Conservation (phyloP, 2,888 invertebrate genomes). For the Saturnia pavonia region DNA sequence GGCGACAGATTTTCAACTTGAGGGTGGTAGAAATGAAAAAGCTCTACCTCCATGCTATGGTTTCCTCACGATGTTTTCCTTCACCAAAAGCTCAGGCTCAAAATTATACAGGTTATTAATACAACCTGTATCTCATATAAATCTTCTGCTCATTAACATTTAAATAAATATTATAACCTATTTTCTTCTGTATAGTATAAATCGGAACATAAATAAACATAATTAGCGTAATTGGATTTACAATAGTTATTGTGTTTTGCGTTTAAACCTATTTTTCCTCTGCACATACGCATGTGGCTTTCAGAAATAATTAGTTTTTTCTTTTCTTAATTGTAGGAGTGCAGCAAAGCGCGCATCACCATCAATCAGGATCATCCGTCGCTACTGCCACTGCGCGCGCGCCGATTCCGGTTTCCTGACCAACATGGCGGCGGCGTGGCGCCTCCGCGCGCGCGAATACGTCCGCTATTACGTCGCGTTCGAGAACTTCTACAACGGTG, state of each 20-base stretch:
- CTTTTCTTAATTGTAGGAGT: conserved; percentile 44
- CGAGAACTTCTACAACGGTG: conserved; percentile 65
- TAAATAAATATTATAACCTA: not conserved
- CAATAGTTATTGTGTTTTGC: not conserved
- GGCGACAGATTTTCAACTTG: too few relatives aligned
- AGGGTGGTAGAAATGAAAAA: too few relatives aligned
- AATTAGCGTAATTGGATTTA: not conserved
- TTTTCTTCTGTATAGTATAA: too few relatives aligned
- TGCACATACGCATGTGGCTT: too few relatives aligned
- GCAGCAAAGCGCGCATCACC: conserved; percentile 53
- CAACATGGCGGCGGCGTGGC: conserved; percentile 54
- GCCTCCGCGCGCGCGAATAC: conserved; percentile 50
- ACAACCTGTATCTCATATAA: too few relatives aligned
- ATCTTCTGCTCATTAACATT: not conserved
- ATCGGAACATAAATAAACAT: not conserved
- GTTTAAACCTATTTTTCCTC: too few relatives aligned
- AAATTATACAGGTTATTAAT: too few relatives aligned
- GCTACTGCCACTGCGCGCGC: conserved; percentile 42
- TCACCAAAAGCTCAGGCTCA: too few relatives aligned
- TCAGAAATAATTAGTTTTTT: too few relatives aligned
- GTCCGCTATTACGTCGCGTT: conserved; percentile 54
- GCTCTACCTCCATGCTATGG: too few relatives aligned
- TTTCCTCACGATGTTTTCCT: too few relatives aligned
- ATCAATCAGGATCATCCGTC: conserved; percentile 32
- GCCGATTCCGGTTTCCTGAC: conserved; percentile 39